phyloP scores from a whole-genome alignment of 1,140 invertebrate species.

The Tribolium castaneum region DNA sequence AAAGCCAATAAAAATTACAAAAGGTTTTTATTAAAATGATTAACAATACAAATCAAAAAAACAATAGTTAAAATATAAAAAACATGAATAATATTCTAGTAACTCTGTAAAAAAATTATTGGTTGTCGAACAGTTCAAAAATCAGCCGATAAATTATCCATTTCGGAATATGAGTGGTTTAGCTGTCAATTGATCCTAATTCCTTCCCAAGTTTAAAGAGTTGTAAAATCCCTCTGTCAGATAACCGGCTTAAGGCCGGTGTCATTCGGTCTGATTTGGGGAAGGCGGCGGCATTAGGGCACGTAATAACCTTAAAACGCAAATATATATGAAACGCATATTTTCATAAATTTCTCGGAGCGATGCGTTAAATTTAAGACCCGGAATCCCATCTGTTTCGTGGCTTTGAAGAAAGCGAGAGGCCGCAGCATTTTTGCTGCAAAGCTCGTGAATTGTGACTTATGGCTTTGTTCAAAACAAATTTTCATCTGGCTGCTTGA shows the following conservation, averaged over 20 bases:
- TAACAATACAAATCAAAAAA: too few species aligned
- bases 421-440: constrained; percentile 31
- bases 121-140: too few species aligned
- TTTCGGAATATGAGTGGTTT: too few species aligned
- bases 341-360: constrained; percentile 42
- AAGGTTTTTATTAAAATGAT: too few species aligned
- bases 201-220: not conserved
- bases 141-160: too few species aligned
- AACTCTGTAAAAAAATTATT: too few species aligned
- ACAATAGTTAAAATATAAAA: too few species aligned
- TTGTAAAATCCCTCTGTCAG: not conserved
- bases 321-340: constrained; percentile 42
- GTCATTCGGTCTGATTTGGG: not conserved
- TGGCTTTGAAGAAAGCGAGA: constrained; percentile 45
- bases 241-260: not conserved
- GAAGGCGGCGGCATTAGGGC: not conserved
- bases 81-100: too few species aligned
- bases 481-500: constrained; percentile 46
- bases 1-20: too few species aligned
- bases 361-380: constrained; percentile 43
- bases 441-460: constrained; percentile 48
- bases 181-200: not conserved
- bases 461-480: constrained; percentile 47
- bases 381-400: constrained; percentile 45
- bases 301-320: constrained; percentile 26